A percentile compares a stretch with the other conserved stretches of the same genome.
Evolutionary conservation across 92 coral and sea anemone genomes (phyloP).

Genomic region (Muricea muricata): DNA sequence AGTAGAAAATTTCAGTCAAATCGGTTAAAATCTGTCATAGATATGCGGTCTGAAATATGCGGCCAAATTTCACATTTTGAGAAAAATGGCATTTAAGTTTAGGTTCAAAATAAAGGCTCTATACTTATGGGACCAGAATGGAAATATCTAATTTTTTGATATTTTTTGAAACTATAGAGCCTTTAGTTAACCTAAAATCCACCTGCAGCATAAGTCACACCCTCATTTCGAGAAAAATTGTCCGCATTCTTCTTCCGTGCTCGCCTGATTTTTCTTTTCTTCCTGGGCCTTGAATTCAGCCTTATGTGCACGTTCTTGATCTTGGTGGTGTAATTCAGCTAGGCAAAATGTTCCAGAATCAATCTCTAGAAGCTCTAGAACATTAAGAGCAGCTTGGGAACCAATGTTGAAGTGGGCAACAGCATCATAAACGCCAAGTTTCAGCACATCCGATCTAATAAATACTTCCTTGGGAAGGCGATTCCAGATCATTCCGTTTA

Average conservation of each 20-base stretch:
- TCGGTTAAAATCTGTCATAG: background rate
- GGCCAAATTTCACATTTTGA: background rate
- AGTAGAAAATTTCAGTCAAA: background rate
- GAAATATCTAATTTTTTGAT: background rate
- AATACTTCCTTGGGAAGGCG: constrained; percentile 59
- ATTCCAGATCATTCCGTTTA: constrained; percentile 70
- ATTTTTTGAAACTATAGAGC: background rate
- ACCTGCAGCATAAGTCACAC: constrained; percentile 6
- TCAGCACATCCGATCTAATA: constrained; percentile 31
- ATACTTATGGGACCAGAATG: background rate
- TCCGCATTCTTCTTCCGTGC: constrained; percentile 32
- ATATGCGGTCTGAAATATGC: background rate
- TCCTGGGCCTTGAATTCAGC: background rate
- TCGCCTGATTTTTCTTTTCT: constrained; percentile 24
- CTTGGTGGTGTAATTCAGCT: background rate
- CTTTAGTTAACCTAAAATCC: background rate
- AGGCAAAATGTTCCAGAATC: constrained; percentile 59
- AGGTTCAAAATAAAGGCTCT: background rate
- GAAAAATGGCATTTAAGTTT: background rate
- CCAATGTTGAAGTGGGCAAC: constrained; percentile 72
- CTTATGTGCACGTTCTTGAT: background rate
- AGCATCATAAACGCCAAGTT: constrained; percentile 63
- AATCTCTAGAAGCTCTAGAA: constrained; percentile 43
- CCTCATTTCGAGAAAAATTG: constrained; percentile 27
- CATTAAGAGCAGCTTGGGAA: constrained; percentile 48